Evolutionary conservation across 2,888 invertebrate genomes (phyloP).

Genomic region (Linnaemya tessellans): DNA sequence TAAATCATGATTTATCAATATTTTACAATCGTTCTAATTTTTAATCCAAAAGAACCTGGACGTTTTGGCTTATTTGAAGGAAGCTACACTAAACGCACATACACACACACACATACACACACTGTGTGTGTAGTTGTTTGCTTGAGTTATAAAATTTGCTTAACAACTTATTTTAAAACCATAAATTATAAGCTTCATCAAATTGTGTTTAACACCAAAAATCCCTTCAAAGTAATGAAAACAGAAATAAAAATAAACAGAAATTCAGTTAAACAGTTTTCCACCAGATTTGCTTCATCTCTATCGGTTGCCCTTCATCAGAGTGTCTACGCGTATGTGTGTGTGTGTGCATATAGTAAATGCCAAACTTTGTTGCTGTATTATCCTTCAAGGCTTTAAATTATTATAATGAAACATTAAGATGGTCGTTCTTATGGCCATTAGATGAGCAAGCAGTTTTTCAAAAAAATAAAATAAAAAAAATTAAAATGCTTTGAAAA

Average conservation of each 20-base stretch:
- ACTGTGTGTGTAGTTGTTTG: slow-evolving; percentile 17
- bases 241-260: too few relatives aligned
- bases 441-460: slow-evolving; percentile 67
- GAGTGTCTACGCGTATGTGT: not conserved
- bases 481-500: slow-evolving; percentile 20
- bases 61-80: slow-evolving; percentile 1
- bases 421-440: slow-evolving; percentile 46
- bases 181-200: slow-evolving; percentile 72
- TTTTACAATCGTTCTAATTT: slow-evolving; percentile 16
- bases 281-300: not conserved
- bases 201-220: slow-evolving; percentile 71
- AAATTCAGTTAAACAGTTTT: slow-evolving; percentile 7
- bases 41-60: slow-evolving; percentile 15
- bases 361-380: slow-evolving; percentile 9
- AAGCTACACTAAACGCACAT: not conserved
- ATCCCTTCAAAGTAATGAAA: slow-evolving; percentile 45
- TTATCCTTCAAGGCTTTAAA: slow-evolving; percentile 25
- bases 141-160: slow-evolving; percentile 60
- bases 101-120: slow-evolving; percentile 52
- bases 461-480: not conserved
- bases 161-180: slow-evolving; percentile 71
- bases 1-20: slow-evolving; percentile 64
- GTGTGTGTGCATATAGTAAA: not conserved
- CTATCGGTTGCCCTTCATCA: not conserved
- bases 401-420: slow-evolving; percentile 32